These are phyloP conservation scores for Patagioenas fasciata DNA, from an alignment of 2,113 vertebrate species.

Conservation along the genomic window DNA sequence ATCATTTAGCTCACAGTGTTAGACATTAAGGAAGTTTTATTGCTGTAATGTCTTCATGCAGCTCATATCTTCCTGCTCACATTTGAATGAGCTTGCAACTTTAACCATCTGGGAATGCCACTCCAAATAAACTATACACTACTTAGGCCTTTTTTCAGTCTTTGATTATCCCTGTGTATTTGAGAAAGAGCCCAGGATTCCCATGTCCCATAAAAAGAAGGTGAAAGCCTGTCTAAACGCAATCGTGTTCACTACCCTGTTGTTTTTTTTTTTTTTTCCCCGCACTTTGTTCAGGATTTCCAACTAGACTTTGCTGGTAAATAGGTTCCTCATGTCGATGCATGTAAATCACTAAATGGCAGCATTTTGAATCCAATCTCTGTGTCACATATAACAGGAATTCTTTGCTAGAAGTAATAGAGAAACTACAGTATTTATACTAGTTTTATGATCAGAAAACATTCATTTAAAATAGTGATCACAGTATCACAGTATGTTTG, in stretches of 20 bases:
- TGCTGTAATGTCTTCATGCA: not conserved
- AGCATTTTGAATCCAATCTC: not conserved
- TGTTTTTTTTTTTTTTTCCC: too few species aligned
- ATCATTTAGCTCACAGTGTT: slow-evolving; percentile 7
- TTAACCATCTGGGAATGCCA: not conserved
- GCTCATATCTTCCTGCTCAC: slow-evolving; percentile 15
- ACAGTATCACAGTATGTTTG: too few species aligned
- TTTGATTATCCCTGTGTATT: not conserved
- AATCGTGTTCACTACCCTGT: not conserved
- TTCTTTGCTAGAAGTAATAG: not conserved
- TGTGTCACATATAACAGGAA: not conserved
- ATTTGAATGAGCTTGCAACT: slow-evolving; percentile 33
- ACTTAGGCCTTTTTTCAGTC: not conserved
- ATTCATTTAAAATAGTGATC: not conserved
- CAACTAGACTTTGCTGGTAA: not conserved
- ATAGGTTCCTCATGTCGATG: not conserved
- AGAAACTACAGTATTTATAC: not conserved
- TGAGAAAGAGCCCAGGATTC: not conserved
- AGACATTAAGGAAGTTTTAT: slow-evolving; percentile 25
- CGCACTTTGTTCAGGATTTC: not conserved
- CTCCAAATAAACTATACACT: not conserved
- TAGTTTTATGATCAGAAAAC: not conserved
- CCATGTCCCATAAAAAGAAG: not conserved
- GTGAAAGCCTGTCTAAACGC: not conserved
- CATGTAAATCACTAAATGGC: not conserved